Conservation (phyloP, 1,140 invertebrate genomes). For the Cotesia glomerata region DNA sequence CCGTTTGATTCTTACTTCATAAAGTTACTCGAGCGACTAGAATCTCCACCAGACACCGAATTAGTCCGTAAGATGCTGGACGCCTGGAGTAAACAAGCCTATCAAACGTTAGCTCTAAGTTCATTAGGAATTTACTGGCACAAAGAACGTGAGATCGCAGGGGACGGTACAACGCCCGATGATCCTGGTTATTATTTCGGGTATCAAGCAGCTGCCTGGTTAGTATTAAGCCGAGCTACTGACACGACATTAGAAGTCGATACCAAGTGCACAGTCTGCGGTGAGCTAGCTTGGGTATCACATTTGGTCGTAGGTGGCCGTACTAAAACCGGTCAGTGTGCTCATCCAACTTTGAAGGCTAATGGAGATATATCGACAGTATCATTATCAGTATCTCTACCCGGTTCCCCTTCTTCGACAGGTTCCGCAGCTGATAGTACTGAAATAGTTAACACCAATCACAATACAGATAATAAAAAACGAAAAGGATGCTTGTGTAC, state of each 20-base stretch:
- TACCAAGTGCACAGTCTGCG: conserved; percentile 14
- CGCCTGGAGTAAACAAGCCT: conserved; percentile 7
- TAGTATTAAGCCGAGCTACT: conserved; percentile 7
- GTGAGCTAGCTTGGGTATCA: conserved; percentile 20
- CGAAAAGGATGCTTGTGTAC: conserved; percentile 17
- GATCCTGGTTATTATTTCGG: conserved; percentile 19
- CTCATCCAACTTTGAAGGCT: conserved; percentile 13
- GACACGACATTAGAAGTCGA: conserved; percentile 13
- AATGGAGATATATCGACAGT: not conserved
- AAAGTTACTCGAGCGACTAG: not conserved
- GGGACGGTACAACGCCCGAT: not conserved
- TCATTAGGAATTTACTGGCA: conserved; percentile 5
- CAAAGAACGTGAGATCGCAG: not conserved
- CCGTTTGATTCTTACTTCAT: not conserved
- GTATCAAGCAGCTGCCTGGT: conserved; percentile 20
- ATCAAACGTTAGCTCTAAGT: conserved; percentile 18
- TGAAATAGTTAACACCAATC: too few relatives aligned
- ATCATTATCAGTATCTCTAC: too few relatives aligned
- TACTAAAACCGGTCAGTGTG: conserved; percentile 16
- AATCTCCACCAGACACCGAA: not conserved
- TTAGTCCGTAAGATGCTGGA: conserved; percentile 3
- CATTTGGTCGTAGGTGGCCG: conserved; percentile 18
- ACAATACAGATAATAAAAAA: not conserved
- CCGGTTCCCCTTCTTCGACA: too few relatives aligned
- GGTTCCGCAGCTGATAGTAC: too few relatives aligned